Percentiles rank a stretch among this genome's conserved stretches.
phyloP scores from a whole-genome alignment of 1,140 invertebrate genomes.

The Bombus balteatus region DNA sequence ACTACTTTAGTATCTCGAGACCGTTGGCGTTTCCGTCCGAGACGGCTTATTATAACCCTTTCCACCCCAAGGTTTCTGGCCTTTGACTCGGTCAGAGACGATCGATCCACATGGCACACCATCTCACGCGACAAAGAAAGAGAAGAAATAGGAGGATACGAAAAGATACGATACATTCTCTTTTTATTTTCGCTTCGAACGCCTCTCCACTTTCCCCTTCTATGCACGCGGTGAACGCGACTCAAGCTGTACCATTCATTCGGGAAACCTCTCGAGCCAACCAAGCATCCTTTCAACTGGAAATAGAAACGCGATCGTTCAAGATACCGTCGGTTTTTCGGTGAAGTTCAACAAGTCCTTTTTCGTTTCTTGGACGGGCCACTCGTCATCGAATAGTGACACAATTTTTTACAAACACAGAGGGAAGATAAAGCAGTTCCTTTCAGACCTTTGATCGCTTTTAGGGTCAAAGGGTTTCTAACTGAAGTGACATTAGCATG shows the following conservation, averaged over 20 bases:
- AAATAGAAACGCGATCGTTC: conserved; percentile 48
- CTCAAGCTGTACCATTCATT: conserved; percentile 57
- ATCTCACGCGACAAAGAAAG: background rate
- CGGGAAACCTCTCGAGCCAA: conserved; percentile 34
- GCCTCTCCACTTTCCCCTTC: conserved; percentile 35
- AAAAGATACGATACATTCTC: conserved; percentile 12
- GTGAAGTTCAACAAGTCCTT: conserved; percentile 21
- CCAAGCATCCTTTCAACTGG: conserved; percentile 30
- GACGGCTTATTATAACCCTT: conserved; percentile 72
- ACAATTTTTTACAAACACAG: background rate
- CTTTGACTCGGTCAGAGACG: conserved; percentile 31
- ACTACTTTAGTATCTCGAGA: background rate
- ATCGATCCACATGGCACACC: conserved; percentile 33
- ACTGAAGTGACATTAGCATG: background rate
- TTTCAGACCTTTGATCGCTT: too few species aligned
- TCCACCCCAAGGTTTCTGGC: conserved; percentile 28
- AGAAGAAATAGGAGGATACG: too few species aligned
- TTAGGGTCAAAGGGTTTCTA: background rate
- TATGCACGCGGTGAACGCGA: conserved; percentile 21
- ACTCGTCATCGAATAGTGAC: background rate
- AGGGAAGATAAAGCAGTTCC: background rate
- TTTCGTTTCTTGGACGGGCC: background rate
- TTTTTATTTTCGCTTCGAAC: conserved; percentile 54
- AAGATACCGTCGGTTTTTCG: conserved; percentile 25
- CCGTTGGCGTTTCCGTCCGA: conserved; percentile 49